Conservation (phyloP, 35 echinoderm and acorn worm genomes). For the Strongylocentrotus purpuratus region DNA sequence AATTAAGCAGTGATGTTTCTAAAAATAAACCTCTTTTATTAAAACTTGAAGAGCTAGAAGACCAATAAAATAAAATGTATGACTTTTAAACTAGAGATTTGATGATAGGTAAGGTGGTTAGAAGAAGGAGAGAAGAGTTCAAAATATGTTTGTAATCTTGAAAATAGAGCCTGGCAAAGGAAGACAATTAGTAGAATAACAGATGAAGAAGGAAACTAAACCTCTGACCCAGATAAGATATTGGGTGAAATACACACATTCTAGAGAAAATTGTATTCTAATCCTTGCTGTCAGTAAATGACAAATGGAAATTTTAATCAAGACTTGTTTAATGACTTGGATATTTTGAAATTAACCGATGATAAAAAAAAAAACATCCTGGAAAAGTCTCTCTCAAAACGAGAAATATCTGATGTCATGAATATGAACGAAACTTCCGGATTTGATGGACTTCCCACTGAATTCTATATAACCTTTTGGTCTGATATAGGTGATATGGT, state of each 20-base stretch:
- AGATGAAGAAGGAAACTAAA: not conserved
- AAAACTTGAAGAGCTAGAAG: slow-evolving; percentile 32
- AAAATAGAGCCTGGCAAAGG: too few relatives aligned
- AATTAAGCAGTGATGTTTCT: not conserved
- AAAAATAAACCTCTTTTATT: slow-evolving; percentile 6
- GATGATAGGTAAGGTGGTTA: slow-evolving; percentile 61
- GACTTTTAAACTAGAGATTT: slow-evolving; percentile 54
- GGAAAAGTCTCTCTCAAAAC: slow-evolving; percentile 30
- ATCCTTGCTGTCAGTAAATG: not conserved
- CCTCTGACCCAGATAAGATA: slow-evolving; percentile 25
- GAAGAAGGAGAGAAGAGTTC: slow-evolving; percentile 64
- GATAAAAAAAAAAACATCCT: slow-evolving; percentile 25
- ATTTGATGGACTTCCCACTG: slow-evolving; percentile 48
- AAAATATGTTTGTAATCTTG: slow-evolving; percentile 59
- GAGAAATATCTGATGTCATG: slow-evolving; percentile 50
- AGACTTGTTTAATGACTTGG: slow-evolving; percentile 27
- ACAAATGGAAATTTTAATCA: slow-evolving; percentile 6
- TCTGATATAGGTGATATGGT: slow-evolving; percentile 33
- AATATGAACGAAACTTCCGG: slow-evolving; percentile 48
- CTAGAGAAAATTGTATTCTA: slow-evolving; percentile 44
- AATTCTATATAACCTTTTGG: slow-evolving; percentile 51
- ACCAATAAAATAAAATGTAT: slow-evolving; percentile 42
- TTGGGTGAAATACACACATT: slow-evolving; percentile 15
- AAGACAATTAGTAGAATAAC: slow-evolving; percentile 39
- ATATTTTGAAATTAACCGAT: slow-evolving; percentile 42